Percentiles rank a stretch among this genome's conserved stretches.
Evolutionary conservation across 2,888 invertebrate genomes (phyloP).

Genomic region (Drosophila multiciliata): DNA sequence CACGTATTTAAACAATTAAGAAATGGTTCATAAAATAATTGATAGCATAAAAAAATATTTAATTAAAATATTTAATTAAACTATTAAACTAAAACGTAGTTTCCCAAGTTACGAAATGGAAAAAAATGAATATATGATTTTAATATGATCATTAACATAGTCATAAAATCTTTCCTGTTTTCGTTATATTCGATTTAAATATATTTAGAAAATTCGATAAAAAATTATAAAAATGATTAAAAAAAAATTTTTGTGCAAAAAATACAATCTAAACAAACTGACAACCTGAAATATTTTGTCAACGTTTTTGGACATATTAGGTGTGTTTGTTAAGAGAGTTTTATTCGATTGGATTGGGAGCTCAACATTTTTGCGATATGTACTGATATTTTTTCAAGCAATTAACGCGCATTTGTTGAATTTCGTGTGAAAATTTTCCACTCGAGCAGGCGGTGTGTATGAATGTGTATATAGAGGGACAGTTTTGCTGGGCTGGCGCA

Average conservation of each 20-base stretch:
- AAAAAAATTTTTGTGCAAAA: neutral
- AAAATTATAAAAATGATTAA: neutral
- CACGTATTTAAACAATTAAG: too few species aligned
- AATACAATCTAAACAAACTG: slow-evolving; percentile 8
- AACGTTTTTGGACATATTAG: neutral
- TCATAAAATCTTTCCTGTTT: neutral
- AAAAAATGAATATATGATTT: neutral
- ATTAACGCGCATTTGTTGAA: slow-evolving; percentile 72
- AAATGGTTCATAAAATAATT: neutral
- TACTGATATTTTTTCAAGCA: slow-evolving; percentile 60
- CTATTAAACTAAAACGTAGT: neutral
- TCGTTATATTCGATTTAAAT: neutral
- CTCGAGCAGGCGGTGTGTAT: slow-evolving; percentile 13
- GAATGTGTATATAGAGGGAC: slow-evolving; percentile 15
- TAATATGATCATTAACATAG: neutral
- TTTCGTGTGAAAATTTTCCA: slow-evolving; percentile 77
- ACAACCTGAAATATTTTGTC: neutral
- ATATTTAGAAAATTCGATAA: neutral
- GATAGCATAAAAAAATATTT: neutral
- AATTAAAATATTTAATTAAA: neutral
- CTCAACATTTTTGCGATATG: slow-evolving; percentile 21
- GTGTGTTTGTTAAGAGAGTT: slow-evolving; percentile 10
- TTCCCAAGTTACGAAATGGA: neutral
- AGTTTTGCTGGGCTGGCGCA: slow-evolving; percentile 20
- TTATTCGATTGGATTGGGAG: slow-evolving; percentile 29